phyloP scores from a whole-genome alignment of 2,797 vertebrate genomes.

The Sparus aurata region DNA sequence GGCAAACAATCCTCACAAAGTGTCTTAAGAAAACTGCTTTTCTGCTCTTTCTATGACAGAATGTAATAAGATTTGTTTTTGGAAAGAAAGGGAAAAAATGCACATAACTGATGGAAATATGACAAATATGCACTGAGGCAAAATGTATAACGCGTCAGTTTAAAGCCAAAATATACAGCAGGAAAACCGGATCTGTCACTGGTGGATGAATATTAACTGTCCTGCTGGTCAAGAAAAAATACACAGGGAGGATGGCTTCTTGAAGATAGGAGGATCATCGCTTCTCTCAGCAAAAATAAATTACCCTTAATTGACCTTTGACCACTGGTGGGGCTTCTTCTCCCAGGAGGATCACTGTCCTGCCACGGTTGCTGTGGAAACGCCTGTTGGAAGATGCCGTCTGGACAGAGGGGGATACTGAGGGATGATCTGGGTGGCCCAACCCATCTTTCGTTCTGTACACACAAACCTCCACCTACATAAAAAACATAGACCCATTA shows the following conservation, averaged over 20 bases:
- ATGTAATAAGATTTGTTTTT: neutral
- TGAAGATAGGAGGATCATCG: constrained; percentile 53
- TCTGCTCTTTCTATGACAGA: neutral
- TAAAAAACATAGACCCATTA: constrained; percentile 1
- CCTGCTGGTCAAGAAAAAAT: constrained; percentile 26
- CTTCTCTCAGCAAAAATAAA: constrained; percentile 73
- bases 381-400: constrained; percentile 46
- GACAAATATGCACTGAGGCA: constrained; percentile 10
- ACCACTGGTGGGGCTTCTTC: constrained; percentile 48
- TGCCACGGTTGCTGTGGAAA: constrained; percentile 80
- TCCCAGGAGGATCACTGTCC: constrained; percentile 64
- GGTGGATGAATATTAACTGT: constrained; percentile 23
- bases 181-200: constrained; percentile 13
- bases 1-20: neutral
- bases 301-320: constrained; percentile 81
- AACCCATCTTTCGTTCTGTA: neutral
- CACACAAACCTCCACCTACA: neutral
- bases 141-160: neutral
- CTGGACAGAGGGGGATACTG: constrained; percentile 21
- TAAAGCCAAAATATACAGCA: constrained; percentile 2
- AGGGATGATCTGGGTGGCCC: constrained; percentile 20
- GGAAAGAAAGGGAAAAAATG: neutral
- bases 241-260: constrained; percentile 23
- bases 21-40: constrained; percentile 9
- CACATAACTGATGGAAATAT: constrained; percentile 25